Evolutionary conservation across 2,797 vertebrate genomes (phyloP).

Genomic region (Cyprinella venusta): DNA sequence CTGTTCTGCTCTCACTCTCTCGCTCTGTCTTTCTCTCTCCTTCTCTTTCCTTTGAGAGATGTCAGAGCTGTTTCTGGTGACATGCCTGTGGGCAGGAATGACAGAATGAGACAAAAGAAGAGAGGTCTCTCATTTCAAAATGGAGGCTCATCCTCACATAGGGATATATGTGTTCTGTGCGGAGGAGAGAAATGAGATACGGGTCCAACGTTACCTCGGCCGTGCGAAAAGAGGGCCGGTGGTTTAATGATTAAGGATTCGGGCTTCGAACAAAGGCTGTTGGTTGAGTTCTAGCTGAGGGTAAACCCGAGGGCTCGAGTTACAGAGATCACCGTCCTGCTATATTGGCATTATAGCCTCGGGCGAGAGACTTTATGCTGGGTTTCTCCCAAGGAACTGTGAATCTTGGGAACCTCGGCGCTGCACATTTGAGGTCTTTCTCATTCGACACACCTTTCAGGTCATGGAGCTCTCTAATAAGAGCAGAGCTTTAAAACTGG

Average conservation of each 20-base stretch:
- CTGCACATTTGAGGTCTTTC: background rate
- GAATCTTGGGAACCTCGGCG: background rate
- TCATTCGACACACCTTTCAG: background rate
- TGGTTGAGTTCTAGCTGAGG: constrained; percentile 10
- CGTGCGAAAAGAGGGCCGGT: constrained; percentile 3
- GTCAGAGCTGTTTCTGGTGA: constrained; percentile 68
- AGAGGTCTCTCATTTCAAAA: constrained; percentile 57
- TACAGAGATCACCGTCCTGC: constrained; percentile 2
- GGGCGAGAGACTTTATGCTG: background rate
- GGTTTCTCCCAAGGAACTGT: background rate
- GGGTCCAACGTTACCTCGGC: background rate
- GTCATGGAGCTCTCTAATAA: background rate
- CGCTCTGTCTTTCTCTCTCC: constrained; percentile 13
- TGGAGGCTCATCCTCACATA: constrained; percentile 45
- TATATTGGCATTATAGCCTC: constrained; percentile 4
- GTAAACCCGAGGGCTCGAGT: constrained; percentile 13
- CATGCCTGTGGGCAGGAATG: constrained; percentile 64
- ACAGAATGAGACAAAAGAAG: constrained; percentile 59
- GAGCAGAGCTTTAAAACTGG: background rate
- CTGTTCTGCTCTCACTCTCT: constrained; percentile 1
- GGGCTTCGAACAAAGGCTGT: background rate
- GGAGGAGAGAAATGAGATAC: constrained; percentile 26
- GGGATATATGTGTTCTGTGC: constrained; percentile 35
- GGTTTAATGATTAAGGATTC: background rate
- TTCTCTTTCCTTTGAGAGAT: constrained; percentile 66